Evolutionary conservation across 1,140 invertebrate species (phyloP).

Genomic region (Periplaneta americana): DNA sequence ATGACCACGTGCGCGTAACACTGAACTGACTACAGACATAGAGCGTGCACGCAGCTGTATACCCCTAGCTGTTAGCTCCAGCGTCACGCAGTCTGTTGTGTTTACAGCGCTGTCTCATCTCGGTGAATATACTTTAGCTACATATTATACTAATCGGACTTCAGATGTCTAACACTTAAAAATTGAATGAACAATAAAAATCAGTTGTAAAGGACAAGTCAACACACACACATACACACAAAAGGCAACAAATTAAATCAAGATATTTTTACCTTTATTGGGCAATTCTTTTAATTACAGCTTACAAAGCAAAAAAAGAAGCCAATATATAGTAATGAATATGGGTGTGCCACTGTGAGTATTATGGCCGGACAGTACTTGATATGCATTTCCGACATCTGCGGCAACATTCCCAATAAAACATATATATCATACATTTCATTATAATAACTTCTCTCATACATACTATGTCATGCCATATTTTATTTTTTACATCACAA

Average conservation of each 20-base stretch:
- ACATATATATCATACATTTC: slow-evolving; percentile 5
- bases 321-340: slow-evolving; percentile 13
- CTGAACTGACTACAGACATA: too few relatives aligned
- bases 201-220: too few relatives aligned
- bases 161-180: too few relatives aligned
- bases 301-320: slow-evolving; percentile 14
- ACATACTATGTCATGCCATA: slow-evolving; percentile 4
- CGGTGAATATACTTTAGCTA: too few relatives aligned
- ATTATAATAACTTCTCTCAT: neutral
- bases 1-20: too few relatives aligned
- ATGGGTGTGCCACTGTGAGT: neutral
- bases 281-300: slow-evolving; percentile 11
- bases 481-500: neutral
- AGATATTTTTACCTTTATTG: slow-evolving; percentile 12
- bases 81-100: too few relatives aligned
- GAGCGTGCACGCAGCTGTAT: too few relatives aligned
- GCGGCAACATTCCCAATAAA: neutral
- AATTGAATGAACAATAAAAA: too few relatives aligned
- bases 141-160: too few relatives aligned
- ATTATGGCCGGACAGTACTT: neutral
- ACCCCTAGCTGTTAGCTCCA: too few relatives aligned
- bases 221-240: too few relatives aligned
- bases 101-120: too few relatives aligned
- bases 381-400: slow-evolving; percentile 11
- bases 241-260: neutral